Evolutionary conservation across 23 tunicate species (phyloP), one percentile per base, ranked within the genome.

Genomic region (Halocynthia aurantium): DNA sequence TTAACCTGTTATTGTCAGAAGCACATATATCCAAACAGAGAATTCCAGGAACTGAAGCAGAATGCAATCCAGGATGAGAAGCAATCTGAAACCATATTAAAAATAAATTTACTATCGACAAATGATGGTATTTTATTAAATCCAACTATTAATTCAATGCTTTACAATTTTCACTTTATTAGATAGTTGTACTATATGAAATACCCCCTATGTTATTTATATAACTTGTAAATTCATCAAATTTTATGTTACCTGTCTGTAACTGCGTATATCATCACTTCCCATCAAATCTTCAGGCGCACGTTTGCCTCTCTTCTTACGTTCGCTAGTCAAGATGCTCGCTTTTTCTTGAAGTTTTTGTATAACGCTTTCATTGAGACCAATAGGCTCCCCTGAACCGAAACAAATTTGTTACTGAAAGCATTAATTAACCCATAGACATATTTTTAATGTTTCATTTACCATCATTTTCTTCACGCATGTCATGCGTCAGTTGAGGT

Each of bases 41-140:
- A 67, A 91, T 81, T 6, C 99, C 99, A 67, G 99, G 99, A 77
- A 83, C 76, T 10, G 99, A 95, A 57, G 99, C 99, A 62, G 99
- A 95, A 67, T 95, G 99, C 55, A 95, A 81, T n/a, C 96, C 99
- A 64, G 96, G 90, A 57, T 91, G 91, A 15, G 87, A 79, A 6
- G 85, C 96, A 76, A 89, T 61, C 88, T 84, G 21, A 52, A 64
- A 12, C 56, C 55, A 74, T 31, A 4, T 31, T 4, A 31, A 4
- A 31, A 31, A 31, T 31, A 31, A 31, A 31, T 31, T 31, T 0
- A 1, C 44, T 31, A 31, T 31, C 44, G 44, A 31, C 44, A 31
- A 31, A n/a, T n/a, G n/a, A n/a, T n/a, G n/a, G n/a, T n/a, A n/a
- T n/a, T n/a, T n/a, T n/a, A n/a, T n/a, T n/a, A n/a, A n/a, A n/a